phyloP scores from a whole-genome alignment of 37 sponge, comb jelly and placozoan species.

The Hexactinellida sp. region DNA sequence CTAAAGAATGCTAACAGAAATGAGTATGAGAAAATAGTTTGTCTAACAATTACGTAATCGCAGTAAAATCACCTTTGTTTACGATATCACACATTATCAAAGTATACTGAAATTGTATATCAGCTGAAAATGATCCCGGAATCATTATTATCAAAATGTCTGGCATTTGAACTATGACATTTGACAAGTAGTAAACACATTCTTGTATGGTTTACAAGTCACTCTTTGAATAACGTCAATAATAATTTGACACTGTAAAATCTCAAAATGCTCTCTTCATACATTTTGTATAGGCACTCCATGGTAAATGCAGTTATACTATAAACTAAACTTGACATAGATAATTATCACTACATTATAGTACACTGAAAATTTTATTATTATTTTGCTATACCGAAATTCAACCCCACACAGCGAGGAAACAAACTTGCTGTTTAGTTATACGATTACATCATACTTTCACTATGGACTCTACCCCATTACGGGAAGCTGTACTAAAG shows the following conservation, averaged over 20 bases:
- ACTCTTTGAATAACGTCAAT: too few relatives aligned
- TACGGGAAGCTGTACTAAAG: not conserved
- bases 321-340: too few relatives aligned
- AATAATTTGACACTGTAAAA: too few relatives aligned
- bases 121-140: slow-evolving; percentile 10
- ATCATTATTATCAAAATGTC: not conserved
- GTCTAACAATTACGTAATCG: not conserved
- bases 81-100: not conserved
- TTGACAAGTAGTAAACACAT: not conserved
- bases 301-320: not conserved
- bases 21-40: too few relatives aligned
- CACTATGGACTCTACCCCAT: not conserved
- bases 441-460: not conserved
- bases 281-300: not conserved
- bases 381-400: not conserved
- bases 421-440: not conserved
- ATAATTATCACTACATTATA: too few relatives aligned
- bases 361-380: too few relatives aligned
- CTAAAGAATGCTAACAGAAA: too few relatives aligned
- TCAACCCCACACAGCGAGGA: not conserved
- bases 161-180: too few relatives aligned
- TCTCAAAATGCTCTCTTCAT: not conserved
- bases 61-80: not conserved
- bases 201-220: not conserved
- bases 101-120: not conserved